Conservation (phyloP, 2,113 vertebrate species). For the Silurus meridionalis region DNA sequence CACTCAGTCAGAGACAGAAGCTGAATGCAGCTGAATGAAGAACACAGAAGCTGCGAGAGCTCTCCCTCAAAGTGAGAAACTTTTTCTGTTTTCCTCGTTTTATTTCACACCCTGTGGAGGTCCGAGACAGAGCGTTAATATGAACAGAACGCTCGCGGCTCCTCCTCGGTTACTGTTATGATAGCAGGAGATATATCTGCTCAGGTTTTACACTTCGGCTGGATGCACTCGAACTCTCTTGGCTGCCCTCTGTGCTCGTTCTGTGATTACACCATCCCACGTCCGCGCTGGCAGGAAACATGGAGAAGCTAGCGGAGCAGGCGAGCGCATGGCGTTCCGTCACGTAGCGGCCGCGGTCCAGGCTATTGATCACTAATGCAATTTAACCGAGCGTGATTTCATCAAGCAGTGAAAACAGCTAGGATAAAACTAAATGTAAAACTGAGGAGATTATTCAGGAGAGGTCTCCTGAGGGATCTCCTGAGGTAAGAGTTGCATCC, state of each 20-base stretch:
- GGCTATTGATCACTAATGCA: slow-evolving; percentile 42
- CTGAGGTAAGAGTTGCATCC: background rate
- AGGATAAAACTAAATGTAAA: slow-evolving; percentile 42
- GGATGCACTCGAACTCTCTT: slow-evolving; percentile 35
- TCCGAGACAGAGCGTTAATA: slow-evolving; percentile 22
- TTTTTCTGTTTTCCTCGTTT: slow-evolving; percentile 35
- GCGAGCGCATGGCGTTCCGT: slow-evolving; percentile 29
- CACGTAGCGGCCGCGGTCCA: slow-evolving; percentile 7
- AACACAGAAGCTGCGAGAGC: slow-evolving; percentile 17
- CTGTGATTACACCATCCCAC: slow-evolving; percentile 35
- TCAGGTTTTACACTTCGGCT: slow-evolving; percentile 46
- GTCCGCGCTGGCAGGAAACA: slow-evolving; percentile 28
- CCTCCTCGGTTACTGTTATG: slow-evolving; percentile 26
- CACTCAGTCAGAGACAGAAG: background rate
- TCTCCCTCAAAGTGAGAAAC: slow-evolving; percentile 37
- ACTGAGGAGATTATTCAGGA: slow-evolving; percentile 25
- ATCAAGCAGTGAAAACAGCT: slow-evolving; percentile 28
- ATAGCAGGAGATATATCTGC: slow-evolving; percentile 33
- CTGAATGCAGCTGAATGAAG: background rate
- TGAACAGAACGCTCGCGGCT: slow-evolving; percentile 21
- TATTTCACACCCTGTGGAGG: slow-evolving; percentile 38
- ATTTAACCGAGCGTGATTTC: slow-evolving; percentile 48
- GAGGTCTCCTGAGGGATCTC: background rate
- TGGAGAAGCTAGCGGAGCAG: slow-evolving; percentile 42
- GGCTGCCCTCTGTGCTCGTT: slow-evolving; percentile 27